Evolutionary conservation across 2,797 vertebrate species (phyloP).

Genomic region (Clarias platycephalus): DNA sequence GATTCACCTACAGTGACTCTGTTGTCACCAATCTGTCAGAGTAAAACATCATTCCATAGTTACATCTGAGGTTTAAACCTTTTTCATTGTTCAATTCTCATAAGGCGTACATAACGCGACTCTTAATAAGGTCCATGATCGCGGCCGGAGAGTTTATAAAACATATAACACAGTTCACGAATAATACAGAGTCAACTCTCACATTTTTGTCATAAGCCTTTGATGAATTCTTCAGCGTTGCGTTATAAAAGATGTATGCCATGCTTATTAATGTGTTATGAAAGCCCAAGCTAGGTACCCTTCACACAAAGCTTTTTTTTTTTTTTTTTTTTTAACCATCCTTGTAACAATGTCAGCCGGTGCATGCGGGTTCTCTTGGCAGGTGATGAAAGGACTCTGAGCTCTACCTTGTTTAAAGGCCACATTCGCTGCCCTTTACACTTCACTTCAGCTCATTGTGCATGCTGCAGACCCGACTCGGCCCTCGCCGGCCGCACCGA

Average conservation of each 20-base stretch:
- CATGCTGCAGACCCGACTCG: conserved; percentile 21
- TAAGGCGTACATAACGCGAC: not conserved
- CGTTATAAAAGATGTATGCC: not conserved
- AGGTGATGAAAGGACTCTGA: conserved; percentile 33
- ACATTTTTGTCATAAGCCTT: not conserved
- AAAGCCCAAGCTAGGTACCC: not conserved
- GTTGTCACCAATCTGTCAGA: not conserved
- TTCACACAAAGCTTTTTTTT: not conserved
- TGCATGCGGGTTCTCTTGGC: conserved; percentile 29
- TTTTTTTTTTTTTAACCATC: not conserved
- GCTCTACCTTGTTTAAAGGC: conserved; percentile 28
- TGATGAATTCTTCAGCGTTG: not conserved
- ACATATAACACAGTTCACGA: not conserved
- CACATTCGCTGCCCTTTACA: conserved; percentile 27
- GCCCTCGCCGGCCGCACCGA: not conserved
- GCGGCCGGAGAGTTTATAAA: no score
- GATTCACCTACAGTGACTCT: not conserved
- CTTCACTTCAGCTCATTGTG: conserved; percentile 38
- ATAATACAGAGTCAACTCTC: not conserved
- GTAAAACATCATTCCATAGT: not conserved
- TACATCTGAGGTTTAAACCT: not conserved
- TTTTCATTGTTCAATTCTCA: not conserved
- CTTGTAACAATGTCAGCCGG: conserved; percentile 9
- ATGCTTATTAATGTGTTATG: not conserved
- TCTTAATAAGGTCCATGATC: not conserved